Conservation (phyloP, 1,140 invertebrate species). For the Paramacrobiotus metropolitanus region DNA sequence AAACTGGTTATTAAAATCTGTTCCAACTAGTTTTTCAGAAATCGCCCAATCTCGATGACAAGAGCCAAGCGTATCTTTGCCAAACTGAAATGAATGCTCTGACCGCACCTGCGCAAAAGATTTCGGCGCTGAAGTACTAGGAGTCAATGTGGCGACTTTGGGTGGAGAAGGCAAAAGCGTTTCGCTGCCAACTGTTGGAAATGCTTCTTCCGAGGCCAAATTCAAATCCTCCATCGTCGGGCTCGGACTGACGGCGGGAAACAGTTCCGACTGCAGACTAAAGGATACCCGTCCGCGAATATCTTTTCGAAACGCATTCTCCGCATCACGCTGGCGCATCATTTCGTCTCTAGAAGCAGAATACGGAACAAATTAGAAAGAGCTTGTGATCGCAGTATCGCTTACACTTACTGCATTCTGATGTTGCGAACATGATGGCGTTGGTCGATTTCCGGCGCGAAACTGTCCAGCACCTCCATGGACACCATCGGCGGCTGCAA, state of each 20-base stretch:
- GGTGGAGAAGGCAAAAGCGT: not conserved
- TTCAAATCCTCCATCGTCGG: not conserved
- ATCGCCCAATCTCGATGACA: too few species aligned
- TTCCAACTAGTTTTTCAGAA: not conserved
- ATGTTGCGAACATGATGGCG: not conserved
- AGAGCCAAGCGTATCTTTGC: too few species aligned
- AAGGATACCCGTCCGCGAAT: not conserved
- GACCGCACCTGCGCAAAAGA: too few species aligned
- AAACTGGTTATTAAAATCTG: not conserved
- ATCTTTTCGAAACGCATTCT: not conserved
- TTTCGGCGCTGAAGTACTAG: too few species aligned
- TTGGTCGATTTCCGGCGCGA: conserved; percentile 15
- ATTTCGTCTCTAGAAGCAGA: not conserved
- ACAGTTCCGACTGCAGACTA: not conserved
- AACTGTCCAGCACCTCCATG: conserved; percentile 22
- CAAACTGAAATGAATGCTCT: too few species aligned
- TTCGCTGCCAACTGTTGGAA: not conserved
- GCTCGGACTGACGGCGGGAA: not conserved
- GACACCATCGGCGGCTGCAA: conserved; percentile 44
- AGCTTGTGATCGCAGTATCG: not conserved
- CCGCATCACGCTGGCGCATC: not conserved
- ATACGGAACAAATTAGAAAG: not conserved
- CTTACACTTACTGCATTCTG: not conserved
- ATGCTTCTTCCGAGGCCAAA: not conserved
- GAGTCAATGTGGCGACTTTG: too few species aligned